Evolutionary conservation across 2,797 vertebrate genomes (phyloP), one percentile per base, ranked within the genome.

Genomic region (Periophthalmus magnuspinnatus): DNA sequence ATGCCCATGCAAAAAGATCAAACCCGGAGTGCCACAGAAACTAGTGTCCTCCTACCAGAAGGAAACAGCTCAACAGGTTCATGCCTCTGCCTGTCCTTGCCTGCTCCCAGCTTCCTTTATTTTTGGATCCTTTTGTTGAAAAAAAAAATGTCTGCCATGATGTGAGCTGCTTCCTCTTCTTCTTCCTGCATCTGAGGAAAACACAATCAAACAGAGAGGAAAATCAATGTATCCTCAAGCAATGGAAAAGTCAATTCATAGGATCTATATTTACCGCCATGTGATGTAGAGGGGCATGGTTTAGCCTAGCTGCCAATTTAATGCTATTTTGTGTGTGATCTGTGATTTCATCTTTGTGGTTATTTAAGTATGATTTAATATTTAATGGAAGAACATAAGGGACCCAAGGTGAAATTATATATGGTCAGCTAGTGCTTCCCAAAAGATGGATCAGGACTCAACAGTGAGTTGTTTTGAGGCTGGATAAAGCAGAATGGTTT

Each of bases 1-100:
- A 96, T 92, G 92, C 91, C 83, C 92, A 95, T 90, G 92, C 94
- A 77, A 93, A 89, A 83, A 94, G 91, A 92, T 96, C 94, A 90
- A 90, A 88, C 93, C 89, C 86, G 65, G 88, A 93, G 59, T 89
- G 93, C 64, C 89, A n/a, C 58, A 95, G 88, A 94, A 95, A 84
- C 94, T 95, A 82, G 92, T 95, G 83, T 95, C 93, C 85, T 86
- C 91, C 64, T 83, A 93, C 79, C 93, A 90, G 70, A 69, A 84
- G 85, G 76, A 94, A 90, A 81, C 92, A 0, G 93, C 95, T 85
- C 94, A 95, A 85, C 93, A 96, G 95, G 95, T 97, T 74, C 24
- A 45, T 45, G 41, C 14, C 68, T 24, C 2, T 68, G 4, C 8
- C 13, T 70, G 79, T 84, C 84, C 84, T 86, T 65, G 79, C 69